These are phyloP conservation scores for Hylaea fasciaria DNA, from an alignment of 2,888 invertebrate genomes.

Conservation along the genomic window DNA sequence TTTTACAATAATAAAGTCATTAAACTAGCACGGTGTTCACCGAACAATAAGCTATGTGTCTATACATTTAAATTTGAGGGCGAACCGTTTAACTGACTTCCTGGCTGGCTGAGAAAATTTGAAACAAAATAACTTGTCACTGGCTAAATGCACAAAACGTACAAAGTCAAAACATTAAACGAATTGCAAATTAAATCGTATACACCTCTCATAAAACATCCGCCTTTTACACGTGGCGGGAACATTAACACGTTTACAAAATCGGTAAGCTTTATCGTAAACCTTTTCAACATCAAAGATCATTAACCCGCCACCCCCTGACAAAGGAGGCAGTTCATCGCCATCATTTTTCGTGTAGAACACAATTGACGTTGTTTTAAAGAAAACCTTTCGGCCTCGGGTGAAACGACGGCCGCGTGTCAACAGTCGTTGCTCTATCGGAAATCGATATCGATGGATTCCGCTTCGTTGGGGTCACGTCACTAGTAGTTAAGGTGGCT, in stretches of 20 bases:
- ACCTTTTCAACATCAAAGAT: not conserved
- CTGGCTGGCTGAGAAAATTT: too few relatives aligned
- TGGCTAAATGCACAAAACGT: too few relatives aligned
- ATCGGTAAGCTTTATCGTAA: not conserved
- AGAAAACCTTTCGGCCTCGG: constrained; percentile 19
- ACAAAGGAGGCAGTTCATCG: constrained; percentile 3
- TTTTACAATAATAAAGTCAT: not conserved
- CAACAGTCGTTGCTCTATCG: constrained; percentile 8
- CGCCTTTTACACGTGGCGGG: too few relatives aligned
- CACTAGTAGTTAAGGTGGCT: constrained; percentile 13
- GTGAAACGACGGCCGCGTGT: not conserved
- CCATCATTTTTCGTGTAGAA: constrained; percentile 12
- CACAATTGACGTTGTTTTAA: constrained; percentile 12
- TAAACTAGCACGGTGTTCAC: too few relatives aligned
- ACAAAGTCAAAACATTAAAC: too few relatives aligned
- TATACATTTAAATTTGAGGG: too few relatives aligned
- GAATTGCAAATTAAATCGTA: too few relatives aligned
- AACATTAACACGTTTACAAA: not conserved
- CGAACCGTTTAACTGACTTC: too few relatives aligned
- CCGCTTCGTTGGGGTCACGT: constrained; percentile 16
- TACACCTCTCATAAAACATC: too few relatives aligned
- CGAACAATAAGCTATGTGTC: too few relatives aligned
- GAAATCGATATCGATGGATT: constrained; percentile 23
- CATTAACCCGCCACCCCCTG: not conserved
- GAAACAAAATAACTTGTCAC: too few relatives aligned